Conservation (phyloP, 2,113 vertebrate genomes). For the Heliornis fulica region DNA sequence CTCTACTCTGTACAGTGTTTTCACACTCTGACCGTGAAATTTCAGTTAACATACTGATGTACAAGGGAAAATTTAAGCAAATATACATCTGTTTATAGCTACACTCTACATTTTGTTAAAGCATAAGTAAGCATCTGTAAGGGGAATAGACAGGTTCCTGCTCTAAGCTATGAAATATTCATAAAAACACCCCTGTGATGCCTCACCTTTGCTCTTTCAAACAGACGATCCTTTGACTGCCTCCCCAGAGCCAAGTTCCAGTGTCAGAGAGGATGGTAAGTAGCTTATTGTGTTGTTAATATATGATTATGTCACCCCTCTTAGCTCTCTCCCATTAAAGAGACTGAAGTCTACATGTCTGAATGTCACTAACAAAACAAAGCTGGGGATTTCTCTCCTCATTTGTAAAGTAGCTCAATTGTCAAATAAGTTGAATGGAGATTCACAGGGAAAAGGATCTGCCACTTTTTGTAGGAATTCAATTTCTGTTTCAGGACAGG, state of each 20-base stretch:
- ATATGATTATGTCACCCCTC: slow-evolving; percentile 13
- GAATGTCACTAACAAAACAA: neutral
- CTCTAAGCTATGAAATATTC: slow-evolving; percentile 61
- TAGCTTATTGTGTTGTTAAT: slow-evolving; percentile 29
- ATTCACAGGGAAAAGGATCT: neutral
- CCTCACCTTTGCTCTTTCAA: slow-evolving; percentile 37
- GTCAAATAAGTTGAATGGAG: neutral
- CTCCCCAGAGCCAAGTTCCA: neutral
- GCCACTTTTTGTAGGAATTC: neutral
- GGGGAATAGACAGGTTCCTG: slow-evolving; percentile 5
- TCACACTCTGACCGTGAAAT: neutral
- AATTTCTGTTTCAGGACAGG: neutral
- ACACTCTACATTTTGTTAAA: neutral
- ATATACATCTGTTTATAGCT: neutral
- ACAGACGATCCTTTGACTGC: neutral
- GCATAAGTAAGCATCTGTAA: neutral
- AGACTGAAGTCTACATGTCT: neutral
- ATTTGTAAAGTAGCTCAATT: neutral
- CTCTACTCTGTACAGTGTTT: neutral
- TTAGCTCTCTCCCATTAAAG: neutral
- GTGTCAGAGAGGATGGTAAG: slow-evolving; percentile 4
- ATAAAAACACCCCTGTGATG: neutral
- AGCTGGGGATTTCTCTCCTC: neutral
- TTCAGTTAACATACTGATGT: neutral
- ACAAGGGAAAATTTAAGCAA: neutral